Evolutionary conservation across 2,113 vertebrate species (phyloP), one percentile per base, ranked within the genome.

Genomic region (Rhinichthys klamathensis): DNA sequence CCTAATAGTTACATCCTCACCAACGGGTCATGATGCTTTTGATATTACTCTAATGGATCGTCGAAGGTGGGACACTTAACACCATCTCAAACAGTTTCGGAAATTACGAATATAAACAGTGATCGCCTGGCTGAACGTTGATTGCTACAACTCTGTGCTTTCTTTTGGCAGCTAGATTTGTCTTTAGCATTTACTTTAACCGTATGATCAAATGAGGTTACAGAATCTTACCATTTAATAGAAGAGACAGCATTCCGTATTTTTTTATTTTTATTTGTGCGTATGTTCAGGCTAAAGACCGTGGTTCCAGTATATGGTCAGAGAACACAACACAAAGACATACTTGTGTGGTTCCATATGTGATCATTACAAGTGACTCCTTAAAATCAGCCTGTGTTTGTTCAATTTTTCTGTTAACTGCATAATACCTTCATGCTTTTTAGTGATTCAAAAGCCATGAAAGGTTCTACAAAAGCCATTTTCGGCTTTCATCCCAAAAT

Each of bases 1-100:
- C 96, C 96, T 96, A 96, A 97, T 95, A 96, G 95, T 96, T 93
- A 96, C 95, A 96, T 95, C 95, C 95, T 96, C 95, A 95, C 96
- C 95, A 92, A 91, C 91, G 94, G 79, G 93, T 93, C 91, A 93
- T 93, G 95, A 95, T 95, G 92, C 94, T 96, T 94, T 93, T 92
- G 94, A 95, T 97, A 97, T 96, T 95, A 97, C 96, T 93, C 94
- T 96, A 96, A 96, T 82, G 80, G 51, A 95, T 96, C 95, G 95
- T 93, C 92, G 94, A 93, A 93, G 94, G 94, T 94, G 91, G 91
- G 95, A 95, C 94, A 87, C 95, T 95, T 74, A 94, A 94, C 94
- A 91, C 92, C 92, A 95, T 93, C 94, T 95, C 94, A 96, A 96
- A 96, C 95, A 95, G 95, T 96, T 96, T 91, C 89, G 87, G 89